Evolutionary conservation across 2,888 invertebrate species (phyloP).

Genomic region (Pseudococcus jackbeardsleyi): DNA sequence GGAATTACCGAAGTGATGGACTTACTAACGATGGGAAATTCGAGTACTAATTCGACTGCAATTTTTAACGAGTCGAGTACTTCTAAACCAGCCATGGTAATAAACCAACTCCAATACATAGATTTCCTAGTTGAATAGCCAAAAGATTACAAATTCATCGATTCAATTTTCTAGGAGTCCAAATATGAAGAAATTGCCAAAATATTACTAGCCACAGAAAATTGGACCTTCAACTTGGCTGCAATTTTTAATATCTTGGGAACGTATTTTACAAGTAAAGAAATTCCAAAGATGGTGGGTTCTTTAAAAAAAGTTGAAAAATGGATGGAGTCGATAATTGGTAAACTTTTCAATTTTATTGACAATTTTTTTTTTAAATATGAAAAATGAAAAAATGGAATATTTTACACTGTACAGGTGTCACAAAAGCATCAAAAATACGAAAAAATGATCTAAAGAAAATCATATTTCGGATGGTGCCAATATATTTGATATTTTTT

Average conservation of each 20-base stretch:
- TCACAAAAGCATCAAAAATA: neutral
- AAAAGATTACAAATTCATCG: neutral
- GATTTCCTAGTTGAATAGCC: neutral
- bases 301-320: slow-evolving; percentile 12
- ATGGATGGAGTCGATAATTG: neutral
- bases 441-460: slow-evolving; percentile 1
- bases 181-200: slow-evolving; percentile 59
- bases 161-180: slow-evolving; percentile 7
- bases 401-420: neutral
- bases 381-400: neutral
- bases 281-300: neutral
- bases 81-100: neutral
- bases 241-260: slow-evolving; percentile 35
- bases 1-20: neutral
- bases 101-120: neutral
- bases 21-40: neutral
- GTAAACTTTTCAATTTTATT: neutral
- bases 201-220: slow-evolving; percentile 48
- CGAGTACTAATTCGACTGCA: neutral
- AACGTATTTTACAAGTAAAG: neutral
- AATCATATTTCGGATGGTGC: slow-evolving; percentile 14
- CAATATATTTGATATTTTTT: slow-evolving; percentile 36
- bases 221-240: slow-evolving; percentile 58
- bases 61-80: neutral
- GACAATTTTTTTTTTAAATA: no score